Evolutionary conservation across 2,888 invertebrate genomes (phyloP), one percentile per base, ranked within the genome.

Genomic region (Callosobruchus maculatus): DNA sequence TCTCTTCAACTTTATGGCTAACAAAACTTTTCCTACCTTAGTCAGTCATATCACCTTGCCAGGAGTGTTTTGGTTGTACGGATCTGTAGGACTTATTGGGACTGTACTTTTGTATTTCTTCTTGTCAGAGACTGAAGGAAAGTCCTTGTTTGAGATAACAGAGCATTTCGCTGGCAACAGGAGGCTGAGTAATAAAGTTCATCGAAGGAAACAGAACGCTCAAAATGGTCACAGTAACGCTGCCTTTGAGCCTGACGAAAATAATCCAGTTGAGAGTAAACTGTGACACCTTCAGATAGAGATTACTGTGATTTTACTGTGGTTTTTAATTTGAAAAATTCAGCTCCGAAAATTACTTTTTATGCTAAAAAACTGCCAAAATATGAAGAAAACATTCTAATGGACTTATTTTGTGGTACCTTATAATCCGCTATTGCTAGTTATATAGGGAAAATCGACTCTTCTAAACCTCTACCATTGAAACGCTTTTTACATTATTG

Each of bases 111-210:
- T 95, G 49, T 94, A 92, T 83, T 92, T 92, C 76, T 87, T 91
- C 49, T 85, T 96, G 74, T 95, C 95, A 0, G 96, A 96, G 88
- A 96, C 96, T 0, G 95, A 95, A 85, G 94, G 95, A 0, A 91
- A 94, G 81, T 91, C 91, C 0, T 85, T 95, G 68, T 88, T 89
- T 73, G 93, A 94, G 79, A 93, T 94, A 71, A 91, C 92, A 80
- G 90, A 91, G 75, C 93, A 93, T 84, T 94, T 91, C 80, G 89
- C 91, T 0, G 92, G 93, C 0, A 84, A 89, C 26, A 88, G 87
- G 70, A 90, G 87, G 78, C 82, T 91, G 21, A 85, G 84, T 2
- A 90, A 90, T 77, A 81, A 86, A 74, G 88, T 90, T 86, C 71
- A 85, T 85, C 70, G 87, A 88, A 75, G 68, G 30, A 77, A 67